Base-by-base conservation (phyloP, 2,113 vertebrate species). In the Psammodynastes pulverulentus region DNA sequence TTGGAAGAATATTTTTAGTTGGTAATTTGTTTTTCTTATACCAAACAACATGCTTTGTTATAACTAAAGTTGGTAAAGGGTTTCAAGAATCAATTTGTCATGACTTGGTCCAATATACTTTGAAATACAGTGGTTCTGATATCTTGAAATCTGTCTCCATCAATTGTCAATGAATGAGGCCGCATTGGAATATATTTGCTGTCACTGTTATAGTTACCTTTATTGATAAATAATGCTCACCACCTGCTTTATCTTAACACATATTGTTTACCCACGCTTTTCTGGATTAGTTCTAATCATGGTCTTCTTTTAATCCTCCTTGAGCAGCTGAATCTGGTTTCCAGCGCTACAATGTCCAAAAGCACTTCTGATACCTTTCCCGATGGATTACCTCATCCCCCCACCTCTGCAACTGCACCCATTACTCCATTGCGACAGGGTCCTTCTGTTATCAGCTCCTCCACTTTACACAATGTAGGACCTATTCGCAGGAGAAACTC, bases 401-500 rank as follows among this genome's bases (percentile, higher is more conserved):
- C 99, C 93, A 99, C 99, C 97, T 99, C 99, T 0, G 99, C 99
- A 13, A 98, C 98, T 0, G 98, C 99, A 52, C 99, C 99, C 92
- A 98, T 99, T 97, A 99, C 99, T 92, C 99, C 99, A 0, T 96
- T 99, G 95, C 98, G 99, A 94, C 98, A 98, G 97, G 98, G 98
- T 93, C 99, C 99, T 94, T 99, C 99, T 0, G 99, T 99, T 97
- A 99, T 99, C 97, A 98, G 99, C 97, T 99, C 99, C 93, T 99
- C 99, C 95, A 98, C 98, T 94, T 97, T 99, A 95, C 98, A 99
- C 94, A 97, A 94, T 1, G 98, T 99, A 51, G 99, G 98, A 21
- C 97, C 99, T 26, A 98, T 98, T 97, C 99, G 99, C 96, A 98
- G 99, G 95, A 98, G 99, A 96, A 99, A 98, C 98, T 99, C 98